phyloP scores from a whole-genome alignment of 1,140 invertebrate species.

The Platyscapa corneri region DNA sequence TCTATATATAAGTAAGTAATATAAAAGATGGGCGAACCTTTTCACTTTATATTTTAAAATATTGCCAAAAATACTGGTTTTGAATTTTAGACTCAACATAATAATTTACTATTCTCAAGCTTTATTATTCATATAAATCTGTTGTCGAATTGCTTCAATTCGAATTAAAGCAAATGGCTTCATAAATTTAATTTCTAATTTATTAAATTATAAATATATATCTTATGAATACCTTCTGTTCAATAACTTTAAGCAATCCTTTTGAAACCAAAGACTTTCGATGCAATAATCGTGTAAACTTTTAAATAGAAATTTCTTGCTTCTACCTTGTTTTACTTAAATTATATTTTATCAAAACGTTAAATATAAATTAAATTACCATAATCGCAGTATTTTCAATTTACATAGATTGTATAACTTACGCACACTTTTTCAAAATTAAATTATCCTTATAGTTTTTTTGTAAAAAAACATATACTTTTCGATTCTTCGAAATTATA shows the following conservation, averaged over 20 bases:
- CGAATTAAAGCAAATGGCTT: too few relatives aligned
- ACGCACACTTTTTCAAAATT: background rate
- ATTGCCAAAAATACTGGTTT: background rate
- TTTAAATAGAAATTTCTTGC: background rate
- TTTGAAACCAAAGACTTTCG: background rate
- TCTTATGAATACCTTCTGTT: constrained; percentile 16
- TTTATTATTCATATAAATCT: too few relatives aligned
- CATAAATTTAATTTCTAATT: background rate
- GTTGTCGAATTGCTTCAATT: too few relatives aligned
- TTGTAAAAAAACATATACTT: background rate
- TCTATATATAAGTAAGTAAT: too few relatives aligned
- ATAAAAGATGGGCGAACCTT: too few relatives aligned
- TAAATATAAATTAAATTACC: background rate
- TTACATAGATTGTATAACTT: background rate
- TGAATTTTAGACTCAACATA: too few relatives aligned
- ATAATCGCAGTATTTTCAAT: background rate
- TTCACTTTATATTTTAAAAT: constrained; percentile 17
- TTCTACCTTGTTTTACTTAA: background rate
- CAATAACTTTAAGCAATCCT: background rate
- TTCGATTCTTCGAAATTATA: too few relatives aligned
- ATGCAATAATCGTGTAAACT: background rate
- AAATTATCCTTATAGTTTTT: background rate
- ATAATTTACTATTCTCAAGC: too few relatives aligned
- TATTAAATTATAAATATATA: background rate
- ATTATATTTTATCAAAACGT: constrained; percentile 26